phyloP scores from a whole-genome alignment of 2,888 invertebrate species.

The Listrodromus nycthemerus region DNA sequence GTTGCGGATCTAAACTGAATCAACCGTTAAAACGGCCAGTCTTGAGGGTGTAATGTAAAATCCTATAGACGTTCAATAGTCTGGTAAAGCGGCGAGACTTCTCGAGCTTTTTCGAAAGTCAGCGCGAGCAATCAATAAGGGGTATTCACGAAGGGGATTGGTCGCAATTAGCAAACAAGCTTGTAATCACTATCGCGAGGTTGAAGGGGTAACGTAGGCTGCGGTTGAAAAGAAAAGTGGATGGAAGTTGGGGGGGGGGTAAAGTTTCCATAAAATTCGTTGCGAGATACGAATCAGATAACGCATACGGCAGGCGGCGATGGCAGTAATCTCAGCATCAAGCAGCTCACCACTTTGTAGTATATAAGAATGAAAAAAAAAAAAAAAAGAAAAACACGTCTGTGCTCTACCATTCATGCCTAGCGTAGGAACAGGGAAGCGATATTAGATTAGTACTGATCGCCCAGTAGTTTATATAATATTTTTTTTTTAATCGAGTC shows the following conservation, averaged over 20 bases:
- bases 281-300: constrained; percentile 54
- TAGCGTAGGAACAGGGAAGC: constrained; percentile 8
- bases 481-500: background rate
- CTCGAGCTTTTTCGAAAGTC: constrained; percentile 46
- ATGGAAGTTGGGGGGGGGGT: constrained; percentile 33
- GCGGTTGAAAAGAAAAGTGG: constrained; percentile 49
- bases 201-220: constrained; percentile 53
- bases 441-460: constrained; percentile 4
- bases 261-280: constrained; percentile 54
- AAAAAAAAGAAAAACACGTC: constrained; percentile 10
- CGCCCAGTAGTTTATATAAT: background rate
- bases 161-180: constrained; percentile 59
- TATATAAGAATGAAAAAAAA: constrained; percentile 2
- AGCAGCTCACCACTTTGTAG: constrained; percentile 41
- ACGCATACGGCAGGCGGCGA: constrained; percentile 46
- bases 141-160: constrained; percentile 59
- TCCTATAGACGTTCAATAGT: background rate
- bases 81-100: constrained; percentile 22
- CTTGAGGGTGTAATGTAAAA: background rate
- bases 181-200: constrained; percentile 57
- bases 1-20: background rate
- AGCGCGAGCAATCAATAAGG: constrained; percentile 57
- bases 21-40: constrained; percentile 32
- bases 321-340: constrained; percentile 65
- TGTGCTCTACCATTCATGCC: constrained; percentile 2